These are phyloP conservation scores for Ptychodera flava DNA, from an alignment of 35 echinoderm and acorn worm species.

Conservation along the genomic window DNA sequence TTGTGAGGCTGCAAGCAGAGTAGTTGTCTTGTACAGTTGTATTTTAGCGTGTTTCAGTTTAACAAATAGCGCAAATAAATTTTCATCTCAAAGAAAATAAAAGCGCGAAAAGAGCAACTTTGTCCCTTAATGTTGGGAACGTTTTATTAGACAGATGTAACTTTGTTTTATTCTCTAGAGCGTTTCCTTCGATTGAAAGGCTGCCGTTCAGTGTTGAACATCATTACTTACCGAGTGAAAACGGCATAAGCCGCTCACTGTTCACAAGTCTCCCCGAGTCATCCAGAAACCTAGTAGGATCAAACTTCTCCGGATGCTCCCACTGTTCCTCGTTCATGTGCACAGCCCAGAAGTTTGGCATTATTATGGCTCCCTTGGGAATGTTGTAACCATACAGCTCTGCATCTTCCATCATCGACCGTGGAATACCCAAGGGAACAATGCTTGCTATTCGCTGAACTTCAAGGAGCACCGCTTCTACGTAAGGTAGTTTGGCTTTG, in stretches of 20 bases:
- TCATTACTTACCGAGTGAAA: neutral
- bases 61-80: no score
- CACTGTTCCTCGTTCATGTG: neutral
- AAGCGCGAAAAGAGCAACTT: no score
- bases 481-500: neutral
- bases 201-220: no score
- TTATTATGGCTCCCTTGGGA: neutral
- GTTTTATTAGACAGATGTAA: no score
- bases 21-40: no score
- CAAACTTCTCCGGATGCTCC: neutral
- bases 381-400: neutral
- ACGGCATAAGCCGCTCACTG: neutral
- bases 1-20: no score
- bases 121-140: no score
- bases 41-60: no score
- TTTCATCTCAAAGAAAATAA: no score
- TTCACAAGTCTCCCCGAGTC: neutral
- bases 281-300: neutral
- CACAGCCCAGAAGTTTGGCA: neutral
- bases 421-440: neutral
- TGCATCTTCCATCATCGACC: neutral
- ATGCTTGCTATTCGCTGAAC: neutral
- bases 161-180: no score
- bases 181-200: no score
- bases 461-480: neutral